These are phyloP conservation scores for Acrossocheilus fasciatus DNA, from an alignment of 2,797 vertebrate genomes.

Conservation along the genomic window DNA sequence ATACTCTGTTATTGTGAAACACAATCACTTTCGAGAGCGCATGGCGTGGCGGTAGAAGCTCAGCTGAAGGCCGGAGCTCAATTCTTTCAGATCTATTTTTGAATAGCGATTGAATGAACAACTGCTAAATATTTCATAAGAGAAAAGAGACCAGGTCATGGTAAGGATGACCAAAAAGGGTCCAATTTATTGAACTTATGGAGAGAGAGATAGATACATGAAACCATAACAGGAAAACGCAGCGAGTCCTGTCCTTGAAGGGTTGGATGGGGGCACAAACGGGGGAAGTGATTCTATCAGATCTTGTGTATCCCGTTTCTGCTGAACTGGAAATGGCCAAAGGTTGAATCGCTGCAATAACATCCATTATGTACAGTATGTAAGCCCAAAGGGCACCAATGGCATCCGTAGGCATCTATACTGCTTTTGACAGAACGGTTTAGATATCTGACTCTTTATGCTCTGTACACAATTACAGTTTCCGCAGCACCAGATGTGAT, in stretches of 20 bases:
- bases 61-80: conserved; percentile 55
- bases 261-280: conserved; percentile 31
- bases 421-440: conserved; percentile 41
- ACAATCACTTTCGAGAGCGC: conserved; percentile 54
- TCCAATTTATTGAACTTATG: conserved; percentile 62
- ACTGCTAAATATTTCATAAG: conserved; percentile 68
- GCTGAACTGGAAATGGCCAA: conserved; percentile 63
- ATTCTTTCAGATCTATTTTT: conserved; percentile 64
- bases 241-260: conserved; percentile 63
- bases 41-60: conserved; percentile 46
- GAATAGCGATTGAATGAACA: conserved; percentile 67
- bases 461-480: conserved; percentile 59
- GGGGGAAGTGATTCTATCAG: conserved; percentile 62
- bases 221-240: conserved; percentile 65
- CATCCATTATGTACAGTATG: conserved; percentile 52
- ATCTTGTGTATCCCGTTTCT: conserved; percentile 62
- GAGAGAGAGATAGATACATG: conserved; percentile 63
- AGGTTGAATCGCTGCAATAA: conserved; percentile 56
- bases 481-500: conserved; percentile 54
- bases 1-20: conserved; percentile 65
- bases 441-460: conserved; percentile 55
- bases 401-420: conserved; percentile 41
- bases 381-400: conserved; percentile 38
- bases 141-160: conserved; percentile 61
- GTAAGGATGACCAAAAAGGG: conserved; percentile 60